Base-by-base conservation (phyloP, 2,113 vertebrate species). In the Zosterops japonicus region DNA sequence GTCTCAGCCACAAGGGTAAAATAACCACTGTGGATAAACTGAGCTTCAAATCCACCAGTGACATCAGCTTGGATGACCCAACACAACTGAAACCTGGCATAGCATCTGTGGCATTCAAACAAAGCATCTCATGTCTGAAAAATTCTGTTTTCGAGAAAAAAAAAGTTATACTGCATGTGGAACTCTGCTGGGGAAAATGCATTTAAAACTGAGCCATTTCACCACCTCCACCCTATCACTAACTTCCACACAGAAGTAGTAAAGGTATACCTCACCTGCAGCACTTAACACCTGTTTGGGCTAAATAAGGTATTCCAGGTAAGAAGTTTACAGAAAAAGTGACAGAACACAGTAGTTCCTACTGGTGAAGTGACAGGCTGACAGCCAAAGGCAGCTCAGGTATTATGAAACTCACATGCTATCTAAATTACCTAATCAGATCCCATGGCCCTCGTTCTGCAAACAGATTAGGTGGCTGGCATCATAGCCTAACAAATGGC, bases 381-480 rank as follows among this genome's bases (percentile, higher is more conserved):
- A 63, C 63, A 77, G 96, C 95, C 95, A 96, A 90, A 53, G 89
- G 83, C 89, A 92, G 74, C 60, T 39, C 60, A 76, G 84, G 90
- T 75, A 94, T 94, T 39, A 89, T 72, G 94, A 82, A 91, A 85
- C 61, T 89, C 56, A 86, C 87, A 86, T 28, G 91, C 96, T 97
- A 97, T 96, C 96, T 88, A 83, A 94, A 88, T 95, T 94, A 95
- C 94, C 77, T 81, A 88, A 97, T 96, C 90, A 49, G 92, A 97
- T 97, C 75, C 89, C 83, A 65, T 0, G 44, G 93, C 84, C 87
- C 91, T 92, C 91, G 53, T 91, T 94, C 92, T 94, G 91, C 96
- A 98, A 97, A 96, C 94, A 97, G 97, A 97, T 97, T 93, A 94
- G 96, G 95, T 83, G 95, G 95, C 96, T 97, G 98, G 97, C 97